Base-by-base conservation (phyloP, 2,113 vertebrate species). In the Toxotes chatareus region DNA sequence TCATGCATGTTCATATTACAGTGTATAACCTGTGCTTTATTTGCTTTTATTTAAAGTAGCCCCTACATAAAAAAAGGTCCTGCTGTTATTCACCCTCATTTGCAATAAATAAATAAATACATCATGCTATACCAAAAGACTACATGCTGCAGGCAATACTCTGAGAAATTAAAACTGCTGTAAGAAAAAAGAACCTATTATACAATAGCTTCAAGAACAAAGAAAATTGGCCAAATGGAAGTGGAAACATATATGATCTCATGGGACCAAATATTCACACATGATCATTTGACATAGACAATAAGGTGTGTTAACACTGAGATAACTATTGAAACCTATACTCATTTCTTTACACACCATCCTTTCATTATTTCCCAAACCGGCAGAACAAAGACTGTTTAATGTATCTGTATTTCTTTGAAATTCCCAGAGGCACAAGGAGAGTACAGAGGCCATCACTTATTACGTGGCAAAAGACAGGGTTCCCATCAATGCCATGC, bases 381-480 rank as follows among this genome's bases (percentile, higher is more conserved):
- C 31, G 69, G 60, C 57, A 65, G 56, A 73, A 53, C 21, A 75
- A 44, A 79, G 42, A 72, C 69, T 62, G 69, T 80, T 75, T 71
- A 88, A 85, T 84, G 46, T 70, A 77, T 77, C 74, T 32, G 62
- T 66, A 62, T 49, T 79, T 73, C 70, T 76, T 34, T 66, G 71
- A 49, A 76, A 70, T 53, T 86, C 85, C 83, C 83, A 84, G 68
- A 83, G 80, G 82, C 85, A 63, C 73, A 36, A 19, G 62, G 32
- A 61, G 60, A 89, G 62, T 17, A 63, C 76, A 85, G 74, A 86
- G 85, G 83, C 85, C 76, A 89, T 89, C 61, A 72, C 81, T 91
- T 91, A 86, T 85, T 83, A 75, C 83, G 85, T 86, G 73, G 70
- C 63, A 84, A 91, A 91, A 79, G 79, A 89, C 83, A 71, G 69